Conservation (phyloP, 1,140 invertebrate genomes). For the Atta cephalotes region DNA sequence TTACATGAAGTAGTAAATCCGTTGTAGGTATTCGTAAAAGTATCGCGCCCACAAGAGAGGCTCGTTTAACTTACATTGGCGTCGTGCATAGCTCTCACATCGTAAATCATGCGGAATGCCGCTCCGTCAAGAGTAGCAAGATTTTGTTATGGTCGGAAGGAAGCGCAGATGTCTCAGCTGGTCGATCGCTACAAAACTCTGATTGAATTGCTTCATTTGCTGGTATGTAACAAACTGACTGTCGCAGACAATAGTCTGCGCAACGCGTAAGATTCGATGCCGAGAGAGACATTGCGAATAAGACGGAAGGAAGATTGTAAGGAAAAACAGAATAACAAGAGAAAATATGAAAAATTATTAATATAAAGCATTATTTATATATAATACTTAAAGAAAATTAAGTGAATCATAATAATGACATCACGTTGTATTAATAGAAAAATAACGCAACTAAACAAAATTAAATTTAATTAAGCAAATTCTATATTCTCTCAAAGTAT, state of each 20-base stretch:
- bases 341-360: not conserved
- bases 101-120: slow-evolving; percentile 72
- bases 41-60: slow-evolving; percentile 44
- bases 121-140: slow-evolving; percentile 22
- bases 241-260: slow-evolving; percentile 14
- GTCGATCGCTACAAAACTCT: slow-evolving; percentile 76
- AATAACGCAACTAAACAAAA: no score
- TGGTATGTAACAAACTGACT: slow-evolving; percentile 72
- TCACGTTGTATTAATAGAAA: no score
- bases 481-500: no score
- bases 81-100: slow-evolving; percentile 49
- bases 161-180: slow-evolving; percentile 80
- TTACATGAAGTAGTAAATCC: slow-evolving; percentile 49
- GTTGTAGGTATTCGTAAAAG: slow-evolving; percentile 36
- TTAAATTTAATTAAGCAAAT: no score
- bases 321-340: not conserved
- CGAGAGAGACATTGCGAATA: not conserved
- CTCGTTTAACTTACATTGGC: slow-evolving; percentile 68
- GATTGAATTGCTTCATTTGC: slow-evolving; percentile 84
- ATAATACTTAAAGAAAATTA: no score
- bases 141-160: slow-evolving; percentile 45
- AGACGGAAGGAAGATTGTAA: not conserved
- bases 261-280: not conserved
- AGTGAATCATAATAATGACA: not conserved
- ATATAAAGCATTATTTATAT: no score